Base-by-base conservation (phyloP, 2,797 vertebrate species). In the Pachyuromys duprasi region DNA sequence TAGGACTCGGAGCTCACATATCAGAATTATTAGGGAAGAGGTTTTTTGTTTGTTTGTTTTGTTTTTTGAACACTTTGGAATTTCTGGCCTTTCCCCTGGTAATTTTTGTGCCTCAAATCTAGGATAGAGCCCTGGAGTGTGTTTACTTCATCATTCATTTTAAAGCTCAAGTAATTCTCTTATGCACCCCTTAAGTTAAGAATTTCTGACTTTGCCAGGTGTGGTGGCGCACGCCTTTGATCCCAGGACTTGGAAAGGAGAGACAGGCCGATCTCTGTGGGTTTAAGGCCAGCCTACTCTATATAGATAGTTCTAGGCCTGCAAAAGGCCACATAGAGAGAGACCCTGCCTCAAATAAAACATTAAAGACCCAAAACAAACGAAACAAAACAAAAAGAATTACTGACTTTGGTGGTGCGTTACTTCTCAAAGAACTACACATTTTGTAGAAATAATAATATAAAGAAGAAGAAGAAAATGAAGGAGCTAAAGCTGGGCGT, bases 101-200 rank as follows among this genome's bases (percentile, higher is more conserved):
- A n/a, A 74, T 82, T 95, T 76, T 60, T 42, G 87, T 42, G 78
- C 86, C 22, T 86, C 5, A 45, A 81, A 95, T 89, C 67, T 55
- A 82, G 74, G 88, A 12, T 42, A 49, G 20, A 78, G 42, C 81
- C 82, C 49, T 33, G 72, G 78, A 88, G n/a, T 12, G 14, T 39
- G 2, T 20, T 45, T 82, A 83, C 13, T 60, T 89, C 70, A 53
- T 49, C 33, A 74, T 5, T 55, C 55, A 70, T 82, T 84, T 60
- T 57, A n/a, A 89, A 65, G 79, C 78, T 84, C 45, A 86, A 82
- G 86, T 94, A 28, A 86, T 55, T 95, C 79, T 95, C 36, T 18
- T 83, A 7, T 93, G 39, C 4, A 70, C n/a, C 22, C 11, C 20
- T 15, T 33, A 17, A 24, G 20, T 49, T 55, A 69, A 91, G 75